Conservation (phyloP, 2,888 invertebrate species). For the Lepidochitona cinerea region DNA sequence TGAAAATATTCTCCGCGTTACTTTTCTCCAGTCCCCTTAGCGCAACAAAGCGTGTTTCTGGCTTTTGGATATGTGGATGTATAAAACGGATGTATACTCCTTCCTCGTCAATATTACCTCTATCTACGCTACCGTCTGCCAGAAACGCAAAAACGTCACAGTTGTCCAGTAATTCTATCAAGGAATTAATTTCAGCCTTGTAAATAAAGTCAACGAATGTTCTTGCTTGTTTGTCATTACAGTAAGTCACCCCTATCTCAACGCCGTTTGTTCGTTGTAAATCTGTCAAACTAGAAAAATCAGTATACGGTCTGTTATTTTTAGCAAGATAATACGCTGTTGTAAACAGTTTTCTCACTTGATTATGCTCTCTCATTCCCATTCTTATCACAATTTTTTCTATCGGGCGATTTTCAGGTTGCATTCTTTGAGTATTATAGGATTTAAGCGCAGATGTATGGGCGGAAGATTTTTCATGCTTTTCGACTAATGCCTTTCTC, state of each 20-base stretch:
- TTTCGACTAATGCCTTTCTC: too few species aligned
- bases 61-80: background rate
- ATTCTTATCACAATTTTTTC: background rate
- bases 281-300: background rate
- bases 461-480: too few species aligned
- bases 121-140: too few species aligned
- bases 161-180: background rate
- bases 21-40: background rate
- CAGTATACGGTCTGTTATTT: background rate
- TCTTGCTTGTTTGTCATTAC: background rate
- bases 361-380: background rate
- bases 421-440: background rate
- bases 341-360: background rate
- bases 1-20: background rate
- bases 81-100: background rate
- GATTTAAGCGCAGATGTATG: too few species aligned
- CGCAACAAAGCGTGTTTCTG: background rate
- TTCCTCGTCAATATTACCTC: background rate
- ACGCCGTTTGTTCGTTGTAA: background rate
- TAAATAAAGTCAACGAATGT: background rate
- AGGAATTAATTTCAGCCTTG: background rate
- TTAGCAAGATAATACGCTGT: background rate
- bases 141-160: background rate
- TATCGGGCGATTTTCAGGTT: background rate
- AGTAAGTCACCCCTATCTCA: background rate